Conservation (phyloP, 92 coral and sea anemone species). For the Umimayanthus kanabou region DNA sequence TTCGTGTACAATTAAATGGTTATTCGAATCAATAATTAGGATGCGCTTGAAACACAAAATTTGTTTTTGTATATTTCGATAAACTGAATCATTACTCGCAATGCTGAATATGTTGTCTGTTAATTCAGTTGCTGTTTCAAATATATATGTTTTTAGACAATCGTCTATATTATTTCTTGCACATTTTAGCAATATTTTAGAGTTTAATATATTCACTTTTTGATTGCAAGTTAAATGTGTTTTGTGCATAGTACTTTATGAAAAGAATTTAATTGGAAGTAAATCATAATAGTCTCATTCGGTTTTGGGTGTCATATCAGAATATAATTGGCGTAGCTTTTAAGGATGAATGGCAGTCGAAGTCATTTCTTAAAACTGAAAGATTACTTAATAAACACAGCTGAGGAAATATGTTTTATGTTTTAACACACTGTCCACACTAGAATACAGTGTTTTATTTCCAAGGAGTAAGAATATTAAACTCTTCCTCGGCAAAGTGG, state of each 20-base stretch:
- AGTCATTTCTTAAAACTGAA: neutral
- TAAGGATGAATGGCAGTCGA: neutral
- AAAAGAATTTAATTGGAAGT: slow-evolving; percentile 3
- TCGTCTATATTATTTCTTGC: neutral
- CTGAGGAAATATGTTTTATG: neutral
- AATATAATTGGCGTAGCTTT: neutral
- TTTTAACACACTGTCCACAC: neutral
- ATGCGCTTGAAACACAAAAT: neutral
- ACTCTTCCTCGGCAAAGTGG: neutral
- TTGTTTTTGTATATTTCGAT: neutral
- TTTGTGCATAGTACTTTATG: neutral
- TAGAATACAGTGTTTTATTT: neutral
- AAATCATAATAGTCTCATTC: neutral
- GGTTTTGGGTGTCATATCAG: neutral
- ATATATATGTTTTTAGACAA: neutral
- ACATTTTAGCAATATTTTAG: neutral
- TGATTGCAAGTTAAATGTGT: neutral
- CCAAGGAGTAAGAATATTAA: neutral
- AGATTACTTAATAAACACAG: neutral
- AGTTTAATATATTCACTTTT: neutral
- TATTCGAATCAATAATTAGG: no score
- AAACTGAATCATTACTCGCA: neutral
- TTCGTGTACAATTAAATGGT: no score
- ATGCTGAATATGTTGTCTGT: neutral
- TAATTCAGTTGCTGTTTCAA: neutral